Conservation (phyloP, 2,888 invertebrate species). For the Lepeophtheirus nordmannii region DNA sequence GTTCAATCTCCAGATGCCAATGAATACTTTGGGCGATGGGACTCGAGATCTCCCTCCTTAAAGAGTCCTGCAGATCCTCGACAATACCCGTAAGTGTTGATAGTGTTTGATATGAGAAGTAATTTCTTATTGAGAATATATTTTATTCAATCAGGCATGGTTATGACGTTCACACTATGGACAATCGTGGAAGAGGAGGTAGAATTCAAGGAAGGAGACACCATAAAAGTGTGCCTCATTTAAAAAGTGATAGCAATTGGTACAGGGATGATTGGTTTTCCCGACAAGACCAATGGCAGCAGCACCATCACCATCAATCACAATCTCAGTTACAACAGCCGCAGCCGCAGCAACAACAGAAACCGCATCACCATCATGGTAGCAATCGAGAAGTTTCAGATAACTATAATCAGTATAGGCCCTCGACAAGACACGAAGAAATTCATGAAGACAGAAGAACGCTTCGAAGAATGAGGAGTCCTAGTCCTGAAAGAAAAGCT, state of each 20-base stretch:
- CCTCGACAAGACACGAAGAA: background rate
- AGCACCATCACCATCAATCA: background rate
- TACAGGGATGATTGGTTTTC: slow-evolving; percentile 21
- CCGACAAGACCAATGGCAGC: slow-evolving; percentile 15
- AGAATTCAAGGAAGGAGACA: background rate
- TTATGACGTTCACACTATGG: background rate
- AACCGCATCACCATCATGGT: no score
- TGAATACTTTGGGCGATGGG: slow-evolving; percentile 20
- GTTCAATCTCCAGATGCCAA: slow-evolving; percentile 21
- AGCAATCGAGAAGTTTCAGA: no score
- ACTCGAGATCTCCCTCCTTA: slow-evolving; percentile 20
- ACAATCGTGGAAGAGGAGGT: background rate
- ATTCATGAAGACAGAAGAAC: background rate
- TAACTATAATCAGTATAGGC: background rate
- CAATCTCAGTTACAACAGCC: background rate
- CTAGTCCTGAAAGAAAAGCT: slow-evolving; percentile 12
- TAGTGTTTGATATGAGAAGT: no score
- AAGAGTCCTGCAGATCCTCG: slow-evolving; percentile 2
- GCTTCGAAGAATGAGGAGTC: slow-evolving; percentile 5
- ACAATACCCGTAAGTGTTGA: background rate
- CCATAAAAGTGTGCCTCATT: background rate
- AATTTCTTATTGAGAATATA: background rate
- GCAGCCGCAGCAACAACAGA: background rate
- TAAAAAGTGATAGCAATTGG: slow-evolving; percentile 12
- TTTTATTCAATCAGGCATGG: background rate